phyloP scores from a whole-genome alignment of 2,797 vertebrate species.

The Paguma larvata region DNA sequence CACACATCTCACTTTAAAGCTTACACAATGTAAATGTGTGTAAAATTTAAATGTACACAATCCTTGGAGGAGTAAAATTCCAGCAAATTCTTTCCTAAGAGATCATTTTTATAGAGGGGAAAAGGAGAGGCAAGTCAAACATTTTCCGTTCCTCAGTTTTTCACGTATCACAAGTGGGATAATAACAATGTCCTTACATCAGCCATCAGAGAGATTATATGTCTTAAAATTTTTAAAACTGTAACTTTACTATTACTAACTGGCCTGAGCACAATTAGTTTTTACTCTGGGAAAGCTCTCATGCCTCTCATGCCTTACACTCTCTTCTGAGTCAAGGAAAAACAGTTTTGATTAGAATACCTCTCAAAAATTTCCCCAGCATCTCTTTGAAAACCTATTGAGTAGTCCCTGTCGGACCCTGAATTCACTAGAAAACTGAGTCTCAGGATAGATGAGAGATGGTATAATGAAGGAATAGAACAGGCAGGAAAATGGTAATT shows the following conservation, averaged over 20 bases:
- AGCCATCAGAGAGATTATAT: not conserved
- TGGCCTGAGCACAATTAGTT: not conserved
- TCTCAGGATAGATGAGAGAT: not conserved
- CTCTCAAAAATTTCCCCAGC: not conserved
- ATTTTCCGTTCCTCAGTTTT: not conserved
- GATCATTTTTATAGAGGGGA: not conserved
- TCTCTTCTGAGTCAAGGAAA: not conserved
- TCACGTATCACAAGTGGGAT: not conserved
- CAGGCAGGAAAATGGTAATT: not conserved
- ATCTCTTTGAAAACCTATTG: not conserved
- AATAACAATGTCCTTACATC: not conserved
- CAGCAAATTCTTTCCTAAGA: not conserved
- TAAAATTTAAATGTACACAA: slow-evolving; percentile 9
- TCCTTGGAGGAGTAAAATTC: not conserved
- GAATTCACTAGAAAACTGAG: slow-evolving; percentile 36
- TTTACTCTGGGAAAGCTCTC: not conserved
- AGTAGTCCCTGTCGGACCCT: not conserved
- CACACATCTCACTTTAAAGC: not conserved
- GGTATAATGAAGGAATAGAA: not conserved
- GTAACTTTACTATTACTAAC: not conserved
- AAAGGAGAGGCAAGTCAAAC: not conserved
- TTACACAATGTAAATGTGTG: no score
- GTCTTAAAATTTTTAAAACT: not conserved
- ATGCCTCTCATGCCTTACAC: not conserved
- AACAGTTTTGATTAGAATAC: not conserved